These are phyloP conservation scores for Argynnis bischoffii DNA, from an alignment of 2,888 invertebrate species.

Conservation along the genomic window DNA sequence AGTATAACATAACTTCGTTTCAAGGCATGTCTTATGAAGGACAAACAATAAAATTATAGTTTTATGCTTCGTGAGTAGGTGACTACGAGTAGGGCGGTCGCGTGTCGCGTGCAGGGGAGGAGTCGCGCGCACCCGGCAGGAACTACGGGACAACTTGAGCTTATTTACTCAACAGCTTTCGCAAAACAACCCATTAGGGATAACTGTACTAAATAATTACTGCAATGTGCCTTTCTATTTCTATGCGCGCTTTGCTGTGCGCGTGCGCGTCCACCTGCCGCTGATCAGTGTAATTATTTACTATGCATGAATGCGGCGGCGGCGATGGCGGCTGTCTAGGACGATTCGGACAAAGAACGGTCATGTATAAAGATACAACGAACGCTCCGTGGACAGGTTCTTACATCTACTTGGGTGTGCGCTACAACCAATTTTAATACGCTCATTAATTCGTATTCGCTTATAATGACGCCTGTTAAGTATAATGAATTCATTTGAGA, in stretches of 20 bases:
- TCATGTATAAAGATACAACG: conserved; percentile 57
- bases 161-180: conserved; percentile 81
- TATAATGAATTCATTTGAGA: conserved; percentile 49
- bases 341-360: conserved; percentile 78
- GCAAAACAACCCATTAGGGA: conserved; percentile 80
- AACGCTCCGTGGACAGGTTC: conserved; percentile 67
- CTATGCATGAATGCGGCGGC: conserved; percentile 78
- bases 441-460: conserved; percentile 67
- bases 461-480: conserved; percentile 56
- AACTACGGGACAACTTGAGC: conserved; percentile 68
- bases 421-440: conserved; percentile 66
- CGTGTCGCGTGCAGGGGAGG: conserved; percentile 29
- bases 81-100: conserved; percentile 18
- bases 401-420: conserved; percentile 71
- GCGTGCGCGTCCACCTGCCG: conserved; percentile 78
- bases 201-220: conserved; percentile 82
- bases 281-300: conserved; percentile 81
- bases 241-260: conserved; percentile 65
- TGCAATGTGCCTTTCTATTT: conserved; percentile 82
- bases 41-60: conserved; percentile 6
- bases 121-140: conserved; percentile 61
- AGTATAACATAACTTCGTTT: background rate
- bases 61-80: conserved; percentile 2
- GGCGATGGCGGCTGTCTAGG: conserved; percentile 69
- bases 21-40: background rate